Evolutionary conservation across 2,888 invertebrate genomes (phyloP), one percentile per base, ranked within the genome.

Genomic region (Andrena flavipes): DNA sequence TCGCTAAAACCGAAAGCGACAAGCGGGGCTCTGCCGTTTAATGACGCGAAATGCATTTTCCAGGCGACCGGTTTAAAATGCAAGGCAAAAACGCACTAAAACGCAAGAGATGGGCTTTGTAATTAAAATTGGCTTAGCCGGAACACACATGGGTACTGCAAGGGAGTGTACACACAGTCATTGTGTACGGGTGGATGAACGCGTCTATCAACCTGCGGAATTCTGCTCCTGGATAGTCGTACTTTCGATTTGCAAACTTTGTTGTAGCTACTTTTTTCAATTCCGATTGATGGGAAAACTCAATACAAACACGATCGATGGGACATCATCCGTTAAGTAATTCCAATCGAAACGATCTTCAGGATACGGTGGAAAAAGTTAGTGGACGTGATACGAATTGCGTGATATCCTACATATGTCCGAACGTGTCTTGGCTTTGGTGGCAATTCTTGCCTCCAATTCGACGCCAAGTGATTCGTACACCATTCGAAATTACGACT

Each of bases 41-140:
- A 85, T 79, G 81, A 81, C 68, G 75, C 62, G 79, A 82, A 80
- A 79, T 85, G 83, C 78, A 85, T 82, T 85, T 79, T 84, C 78
- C 80, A 76, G 76, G 71, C 68, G 70, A 70, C 82, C 84, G 35
- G 76, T 78, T 79, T 82, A 74, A 85, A 79, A 79, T 74, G 73
- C 49, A 51, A 60, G 79, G 76, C 62, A 77, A 81, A 84, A 82
- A 84, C 73, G 76, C 30, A 79, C 76, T 74, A 82, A 84, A 85
- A 76, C 75, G 65, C 72, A 59, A 59, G 30, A 60, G 48, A 42
- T 26, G 60, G 73, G 68, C 70, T 73, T 84, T 80, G 78, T 85
- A 85, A 85, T 85, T 84, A 81, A 85, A 85, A 85, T 85, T 75
- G 63, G 78, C 76, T 82, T 78, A 78, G 75, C 51, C 73, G 13